A percentile compares a stretch with the other conserved stretches of the same genome.
Evolutionary conservation across 2,888 invertebrate genomes (phyloP).

Genomic region (Parapristionchus giblindavisi): DNA sequence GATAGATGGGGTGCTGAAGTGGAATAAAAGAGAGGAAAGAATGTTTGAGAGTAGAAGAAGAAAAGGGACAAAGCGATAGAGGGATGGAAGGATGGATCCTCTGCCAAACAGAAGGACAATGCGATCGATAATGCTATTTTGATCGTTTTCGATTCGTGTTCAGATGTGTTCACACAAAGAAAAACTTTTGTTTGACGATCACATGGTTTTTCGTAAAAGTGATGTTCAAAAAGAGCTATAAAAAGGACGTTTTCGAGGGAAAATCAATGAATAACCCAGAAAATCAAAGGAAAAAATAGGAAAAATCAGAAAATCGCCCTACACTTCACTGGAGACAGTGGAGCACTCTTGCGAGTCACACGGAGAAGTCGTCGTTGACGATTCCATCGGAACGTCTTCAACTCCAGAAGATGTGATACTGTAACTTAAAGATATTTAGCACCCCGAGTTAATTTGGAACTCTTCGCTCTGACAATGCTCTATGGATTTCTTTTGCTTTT

Average conservation of each 20-base stretch:
- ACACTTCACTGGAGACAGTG: slow-evolving; percentile 39
- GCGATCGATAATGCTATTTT: too few relatives aligned
- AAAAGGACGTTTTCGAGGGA: not conserved
- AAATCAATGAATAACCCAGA: not conserved
- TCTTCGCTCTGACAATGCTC: too few relatives aligned
- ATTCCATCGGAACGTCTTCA: not conserved
- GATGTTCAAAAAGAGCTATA: not conserved
- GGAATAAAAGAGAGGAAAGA: not conserved
- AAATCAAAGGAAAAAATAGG: not conserved
- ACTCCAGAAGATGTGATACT: too few relatives aligned
- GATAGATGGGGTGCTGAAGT: too few relatives aligned
- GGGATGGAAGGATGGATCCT: slow-evolving; percentile 1
- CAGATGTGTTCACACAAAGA: too few relatives aligned
- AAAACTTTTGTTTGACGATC: too few relatives aligned
- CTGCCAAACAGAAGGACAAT: slow-evolving; percentile 5
- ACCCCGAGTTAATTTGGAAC: too few relatives aligned
- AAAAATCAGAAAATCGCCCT: not conserved
- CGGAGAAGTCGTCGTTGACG: slow-evolving; percentile 27
- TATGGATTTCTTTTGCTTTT: slow-evolving; percentile 1
- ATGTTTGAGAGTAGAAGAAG: not conserved
- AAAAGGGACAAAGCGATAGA: not conserved
- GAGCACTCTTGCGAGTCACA: slow-evolving; percentile 39
- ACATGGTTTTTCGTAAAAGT: too few relatives aligned
- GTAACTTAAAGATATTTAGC: not conserved
- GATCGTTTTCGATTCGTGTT: too few relatives aligned